Conservation (phyloP, 2,888 invertebrate genomes). For the Pemphredon lugubris region DNA sequence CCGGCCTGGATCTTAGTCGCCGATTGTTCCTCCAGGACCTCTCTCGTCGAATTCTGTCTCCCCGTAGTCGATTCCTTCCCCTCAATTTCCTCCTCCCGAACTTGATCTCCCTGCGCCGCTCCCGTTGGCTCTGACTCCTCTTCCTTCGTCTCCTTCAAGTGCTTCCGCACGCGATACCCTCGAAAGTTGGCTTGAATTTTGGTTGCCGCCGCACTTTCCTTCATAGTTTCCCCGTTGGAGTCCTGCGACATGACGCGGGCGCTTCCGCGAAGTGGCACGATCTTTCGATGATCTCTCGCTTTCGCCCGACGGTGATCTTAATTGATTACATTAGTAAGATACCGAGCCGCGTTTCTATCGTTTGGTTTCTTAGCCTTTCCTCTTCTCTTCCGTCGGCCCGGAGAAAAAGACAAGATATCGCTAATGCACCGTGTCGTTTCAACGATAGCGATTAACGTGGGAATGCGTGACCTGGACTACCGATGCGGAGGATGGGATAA, state of each 20-base stretch:
- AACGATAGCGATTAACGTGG: too few relatives aligned
- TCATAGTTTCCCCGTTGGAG: conserved; percentile 56
- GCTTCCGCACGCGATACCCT: conserved; percentile 83
- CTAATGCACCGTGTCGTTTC: too few relatives aligned
- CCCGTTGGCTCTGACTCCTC: neutral
- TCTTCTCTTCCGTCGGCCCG: too few relatives aligned
- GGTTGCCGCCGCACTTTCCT: conserved; percentile 81
- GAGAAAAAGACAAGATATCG: too few relatives aligned
- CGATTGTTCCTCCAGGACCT: conserved; percentile 71
- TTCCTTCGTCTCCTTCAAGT: conserved; percentile 71
- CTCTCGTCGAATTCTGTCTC: conserved; percentile 43
- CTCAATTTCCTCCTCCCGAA: neutral
- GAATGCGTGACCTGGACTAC: too few relatives aligned
- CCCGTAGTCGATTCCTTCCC: conserved; percentile 23
- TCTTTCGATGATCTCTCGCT: too few relatives aligned
- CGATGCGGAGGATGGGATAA: too few relatives aligned
- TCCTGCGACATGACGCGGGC: conserved; percentile 34
- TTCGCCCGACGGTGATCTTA: too few relatives aligned
- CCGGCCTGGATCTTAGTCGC: conserved; percentile 87
- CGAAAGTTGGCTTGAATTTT: conserved; percentile 84
- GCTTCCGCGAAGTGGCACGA: neutral
- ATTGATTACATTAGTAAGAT: too few relatives aligned
- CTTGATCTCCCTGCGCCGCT: neutral
- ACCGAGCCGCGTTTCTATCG: too few relatives aligned
- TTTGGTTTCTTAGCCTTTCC: too few relatives aligned